Conservation (phyloP, 2,113 vertebrate genomes). For the Callocephalon fimbriatum region DNA sequence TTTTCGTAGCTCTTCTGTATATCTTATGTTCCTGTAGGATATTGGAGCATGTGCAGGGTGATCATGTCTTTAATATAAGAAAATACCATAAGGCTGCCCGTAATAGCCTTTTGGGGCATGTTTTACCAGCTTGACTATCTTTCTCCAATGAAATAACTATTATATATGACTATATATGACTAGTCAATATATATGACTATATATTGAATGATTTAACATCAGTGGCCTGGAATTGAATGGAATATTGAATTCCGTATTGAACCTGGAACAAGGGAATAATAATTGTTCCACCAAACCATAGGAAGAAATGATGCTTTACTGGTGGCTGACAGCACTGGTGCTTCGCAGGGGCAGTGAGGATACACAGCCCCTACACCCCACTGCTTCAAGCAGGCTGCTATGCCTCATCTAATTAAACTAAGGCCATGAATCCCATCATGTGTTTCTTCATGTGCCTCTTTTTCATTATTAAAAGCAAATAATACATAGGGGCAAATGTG, state of each 20-base stretch:
- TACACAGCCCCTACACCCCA: background rate
- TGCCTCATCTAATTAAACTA: background rate
- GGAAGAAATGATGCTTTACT: background rate
- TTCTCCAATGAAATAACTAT: background rate
- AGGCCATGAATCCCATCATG: background rate
- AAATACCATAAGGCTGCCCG: background rate
- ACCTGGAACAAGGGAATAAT: background rate
- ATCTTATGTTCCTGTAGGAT: background rate
- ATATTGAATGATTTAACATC: background rate
- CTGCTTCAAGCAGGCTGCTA: background rate
- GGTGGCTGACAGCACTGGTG: fast-evolving
- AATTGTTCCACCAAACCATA: too few relatives aligned
- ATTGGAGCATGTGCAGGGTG: background rate
- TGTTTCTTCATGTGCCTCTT: fast-evolving
- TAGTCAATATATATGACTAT: background rate
- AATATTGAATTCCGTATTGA: background rate
- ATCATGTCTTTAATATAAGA: background rate
- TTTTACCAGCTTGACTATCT: background rate
- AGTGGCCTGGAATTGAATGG: background rate
- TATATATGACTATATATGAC: background rate
- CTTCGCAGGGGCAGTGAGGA: background rate
- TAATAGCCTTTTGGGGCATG: background rate
- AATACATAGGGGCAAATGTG: background rate
- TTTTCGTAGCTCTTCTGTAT: background rate
- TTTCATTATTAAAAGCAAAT: background rate